Evolutionary conservation across 2,797 vertebrate genomes (phyloP).

Genomic region (Lagorchestes hirsutus): DNA sequence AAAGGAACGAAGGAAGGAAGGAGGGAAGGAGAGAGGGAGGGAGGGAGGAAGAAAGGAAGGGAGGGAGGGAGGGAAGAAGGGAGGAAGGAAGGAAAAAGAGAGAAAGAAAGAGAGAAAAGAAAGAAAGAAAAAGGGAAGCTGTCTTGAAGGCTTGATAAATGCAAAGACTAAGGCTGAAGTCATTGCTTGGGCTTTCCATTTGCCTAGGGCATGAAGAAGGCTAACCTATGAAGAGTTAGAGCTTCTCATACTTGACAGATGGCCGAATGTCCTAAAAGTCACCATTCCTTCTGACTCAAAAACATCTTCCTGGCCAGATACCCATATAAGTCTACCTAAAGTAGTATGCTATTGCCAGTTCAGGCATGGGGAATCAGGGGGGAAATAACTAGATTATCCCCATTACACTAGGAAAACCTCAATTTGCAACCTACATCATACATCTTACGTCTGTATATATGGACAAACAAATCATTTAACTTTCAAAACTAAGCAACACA

Average conservation of each 20-base stretch:
- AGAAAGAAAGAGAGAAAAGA: neutral
- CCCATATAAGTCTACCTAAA: neutral
- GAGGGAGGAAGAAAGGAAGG: fast-evolving
- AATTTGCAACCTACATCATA: neutral
- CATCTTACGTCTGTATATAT: neutral
- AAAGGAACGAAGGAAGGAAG: neutral
- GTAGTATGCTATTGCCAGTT: neutral
- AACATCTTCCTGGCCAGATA: neutral
- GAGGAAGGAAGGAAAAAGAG: fast-evolving
- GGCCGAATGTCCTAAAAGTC: neutral
- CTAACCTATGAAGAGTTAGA: neutral
- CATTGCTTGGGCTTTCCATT: no score
- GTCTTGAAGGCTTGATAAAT: neutral
- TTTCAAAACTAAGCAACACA: neutral
- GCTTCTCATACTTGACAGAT: neutral
- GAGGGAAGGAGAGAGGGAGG: fast-evolving
- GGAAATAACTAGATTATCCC: neutral
- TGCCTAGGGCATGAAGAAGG: neutral
- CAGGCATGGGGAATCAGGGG: neutral
- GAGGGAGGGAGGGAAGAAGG: neutral
- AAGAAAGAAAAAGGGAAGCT: neutral
- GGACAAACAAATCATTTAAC: no score
- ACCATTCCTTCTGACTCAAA: neutral
- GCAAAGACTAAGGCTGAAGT: neutral
- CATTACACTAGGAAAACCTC: neutral